phyloP scores from a whole-genome alignment of 2,113 vertebrate species.

The Embiotoca jacksoni region DNA sequence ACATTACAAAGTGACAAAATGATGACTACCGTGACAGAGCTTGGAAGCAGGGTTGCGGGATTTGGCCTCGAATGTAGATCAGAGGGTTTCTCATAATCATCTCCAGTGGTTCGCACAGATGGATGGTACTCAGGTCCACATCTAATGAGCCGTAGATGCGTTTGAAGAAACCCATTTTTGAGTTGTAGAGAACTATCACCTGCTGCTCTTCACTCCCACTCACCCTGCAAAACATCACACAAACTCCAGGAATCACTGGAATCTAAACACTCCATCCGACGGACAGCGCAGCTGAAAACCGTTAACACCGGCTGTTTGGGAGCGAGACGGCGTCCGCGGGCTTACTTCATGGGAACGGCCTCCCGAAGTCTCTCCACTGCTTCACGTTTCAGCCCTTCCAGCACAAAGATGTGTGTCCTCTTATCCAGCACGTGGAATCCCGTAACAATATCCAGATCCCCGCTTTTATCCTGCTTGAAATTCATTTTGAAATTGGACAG shows the following conservation, averaged over 20 bases:
- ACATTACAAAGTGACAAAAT: background rate
- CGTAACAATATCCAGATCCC: conserved; percentile 84
- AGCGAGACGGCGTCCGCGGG: background rate
- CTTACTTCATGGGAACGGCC: conserved; percentile 74
- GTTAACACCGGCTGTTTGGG: conserved; percentile 22
- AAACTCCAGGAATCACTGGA: conserved; percentile 16
- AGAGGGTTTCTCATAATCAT: conserved; percentile 72
- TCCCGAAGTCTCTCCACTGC: conserved; percentile 86
- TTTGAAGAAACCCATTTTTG: conserved; percentile 81
- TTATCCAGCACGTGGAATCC: conserved; percentile 89
- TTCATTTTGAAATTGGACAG: conserved; percentile 75
- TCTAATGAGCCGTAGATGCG: conserved; percentile 86
- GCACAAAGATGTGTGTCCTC: conserved; percentile 83
- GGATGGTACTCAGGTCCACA: conserved; percentile 77
- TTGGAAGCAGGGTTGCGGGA: conserved; percentile 81
- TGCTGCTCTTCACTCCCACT: conserved; percentile 49
- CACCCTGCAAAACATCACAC: conserved; percentile 76
- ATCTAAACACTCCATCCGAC: conserved; percentile 32
- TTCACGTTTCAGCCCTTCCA: conserved; percentile 88
- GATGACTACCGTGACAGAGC: conserved; percentile 84
- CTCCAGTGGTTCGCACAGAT: conserved; percentile 78
- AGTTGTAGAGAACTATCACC: conserved; percentile 85
- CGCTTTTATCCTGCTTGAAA: conserved; percentile 60
- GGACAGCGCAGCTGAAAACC: conserved; percentile 49
- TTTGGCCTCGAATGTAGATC: conserved; percentile 80